These are phyloP conservation scores for Philypnodon macrostomus DNA, from an alignment of 2,797 vertebrate species.

Conservation along the genomic window DNA sequence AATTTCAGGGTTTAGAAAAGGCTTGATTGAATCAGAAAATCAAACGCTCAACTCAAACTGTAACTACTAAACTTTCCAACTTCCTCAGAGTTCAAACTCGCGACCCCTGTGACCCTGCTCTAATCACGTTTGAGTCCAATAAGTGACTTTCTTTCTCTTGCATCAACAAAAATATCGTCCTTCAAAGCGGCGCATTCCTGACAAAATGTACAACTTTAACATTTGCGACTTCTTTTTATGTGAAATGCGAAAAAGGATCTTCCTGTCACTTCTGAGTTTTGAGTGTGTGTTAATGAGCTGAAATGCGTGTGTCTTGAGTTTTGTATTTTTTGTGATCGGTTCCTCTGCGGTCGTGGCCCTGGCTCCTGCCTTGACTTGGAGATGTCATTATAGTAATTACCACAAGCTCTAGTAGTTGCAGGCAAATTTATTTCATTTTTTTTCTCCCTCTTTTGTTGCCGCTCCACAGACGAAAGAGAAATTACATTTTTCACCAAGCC, in stretches of 20 bases:
- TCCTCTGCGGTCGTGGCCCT: no score
- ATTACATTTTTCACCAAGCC: slow-evolving; percentile 72
- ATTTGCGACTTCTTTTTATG: slow-evolving; percentile 23
- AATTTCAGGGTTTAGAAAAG: not conserved
- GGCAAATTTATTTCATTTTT: slow-evolving; percentile 71
- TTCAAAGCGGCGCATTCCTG: slow-evolving; percentile 7
- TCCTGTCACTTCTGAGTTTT: slow-evolving; percentile 37
- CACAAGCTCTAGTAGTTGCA: slow-evolving; percentile 76
- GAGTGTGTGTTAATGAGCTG: slow-evolving; percentile 56
- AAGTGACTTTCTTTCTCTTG: slow-evolving; percentile 5
- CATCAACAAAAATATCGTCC: not conserved
- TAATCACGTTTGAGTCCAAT: not conserved
- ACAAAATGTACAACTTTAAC: slow-evolving; percentile 9
- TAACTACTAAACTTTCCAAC: not conserved
- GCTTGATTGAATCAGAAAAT: not conserved
- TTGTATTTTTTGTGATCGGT: slow-evolving; percentile 60
- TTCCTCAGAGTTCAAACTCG: slow-evolving; percentile 3
- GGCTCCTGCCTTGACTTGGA: slow-evolving; percentile 61
- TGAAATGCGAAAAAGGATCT: slow-evolving; percentile 13
- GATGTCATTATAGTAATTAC: slow-evolving; percentile 79
- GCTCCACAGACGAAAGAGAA: slow-evolving; percentile 57
- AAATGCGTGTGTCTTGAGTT: slow-evolving; percentile 53
- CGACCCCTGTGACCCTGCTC: not conserved
- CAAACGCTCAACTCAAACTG: not conserved
- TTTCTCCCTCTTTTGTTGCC: slow-evolving; percentile 21